Percentiles rank a stretch among this genome's conserved stretches.
These are phyloP conservation scores for Troides helena DNA, from an alignment of 2,888 invertebrate species.

Conservation along the genomic window DNA sequence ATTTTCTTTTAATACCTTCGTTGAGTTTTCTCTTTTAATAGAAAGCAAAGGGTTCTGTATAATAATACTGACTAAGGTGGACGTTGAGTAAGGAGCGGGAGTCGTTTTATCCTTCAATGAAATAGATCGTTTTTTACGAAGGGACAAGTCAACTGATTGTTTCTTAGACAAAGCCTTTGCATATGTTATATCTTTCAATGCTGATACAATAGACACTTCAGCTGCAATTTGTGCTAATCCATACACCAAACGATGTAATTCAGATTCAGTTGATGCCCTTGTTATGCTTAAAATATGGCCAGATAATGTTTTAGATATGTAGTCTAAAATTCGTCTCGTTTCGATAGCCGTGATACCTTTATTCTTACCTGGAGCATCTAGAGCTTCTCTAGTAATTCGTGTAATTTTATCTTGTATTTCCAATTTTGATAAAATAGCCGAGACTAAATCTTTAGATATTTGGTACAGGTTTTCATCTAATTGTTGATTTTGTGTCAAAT, in stretches of 20 bases:
- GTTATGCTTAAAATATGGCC: constrained; percentile 68
- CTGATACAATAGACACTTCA: constrained; percentile 71
- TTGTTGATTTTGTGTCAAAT: constrained; percentile 67
- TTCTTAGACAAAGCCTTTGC: constrained; percentile 67
- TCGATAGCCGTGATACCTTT: constrained; percentile 74
- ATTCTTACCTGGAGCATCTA: constrained; percentile 69
- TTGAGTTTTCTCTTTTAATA: constrained; percentile 26
- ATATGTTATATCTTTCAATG: constrained; percentile 71
- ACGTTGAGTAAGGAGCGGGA: constrained; percentile 34
- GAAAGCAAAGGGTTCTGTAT: constrained; percentile 51
- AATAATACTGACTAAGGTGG: constrained; percentile 54
- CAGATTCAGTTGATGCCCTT: constrained; percentile 70
- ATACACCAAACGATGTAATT: constrained; percentile 70
- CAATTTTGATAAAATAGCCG: constrained; percentile 67
- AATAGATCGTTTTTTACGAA: constrained; percentile 61
- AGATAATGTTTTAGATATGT: constrained; percentile 70
- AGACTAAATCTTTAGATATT: constrained; percentile 69
- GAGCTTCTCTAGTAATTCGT: constrained; percentile 68
- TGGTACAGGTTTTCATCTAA: constrained; percentile 70
- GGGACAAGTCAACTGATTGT: constrained; percentile 67
- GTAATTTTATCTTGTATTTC: constrained; percentile 76
- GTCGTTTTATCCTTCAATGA: constrained; percentile 37
- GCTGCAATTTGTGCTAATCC: constrained; percentile 74
- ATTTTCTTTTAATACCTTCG: constrained; percentile 24
- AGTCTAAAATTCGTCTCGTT: constrained; percentile 70